Percentiles rank a stretch among this genome's conserved stretches.
Conservation (phyloP, 2,888 invertebrate genomes). For the Eutolmus rufibarbis region DNA sequence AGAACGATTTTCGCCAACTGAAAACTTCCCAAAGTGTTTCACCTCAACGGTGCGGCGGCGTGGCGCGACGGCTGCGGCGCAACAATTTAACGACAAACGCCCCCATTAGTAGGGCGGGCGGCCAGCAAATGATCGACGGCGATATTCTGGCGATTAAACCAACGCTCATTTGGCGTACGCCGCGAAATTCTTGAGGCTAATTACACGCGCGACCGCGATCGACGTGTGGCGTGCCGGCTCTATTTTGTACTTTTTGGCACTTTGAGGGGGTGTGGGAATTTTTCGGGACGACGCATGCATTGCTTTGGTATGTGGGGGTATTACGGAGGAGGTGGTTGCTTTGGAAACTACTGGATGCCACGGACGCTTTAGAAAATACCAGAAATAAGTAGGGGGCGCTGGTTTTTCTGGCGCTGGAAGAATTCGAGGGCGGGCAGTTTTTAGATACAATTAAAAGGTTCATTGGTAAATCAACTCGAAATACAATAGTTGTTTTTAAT, state of each 20-base stretch:
- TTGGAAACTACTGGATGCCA: neutral
- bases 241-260: neutral
- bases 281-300: neutral
- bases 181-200: neutral
- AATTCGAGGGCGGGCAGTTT: no score
- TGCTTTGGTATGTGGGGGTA: neutral
- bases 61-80: neutral
- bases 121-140: neutral
- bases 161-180: neutral
- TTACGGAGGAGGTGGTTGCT: neutral
- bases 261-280: constrained; percentile 8
- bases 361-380: neutral
- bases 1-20: neutral
- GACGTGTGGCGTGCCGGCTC: neutral
- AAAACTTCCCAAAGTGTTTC: neutral
- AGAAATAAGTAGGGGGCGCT: neutral
- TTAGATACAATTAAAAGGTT: no score
- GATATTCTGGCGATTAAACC: neutral
- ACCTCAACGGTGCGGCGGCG: neutral
- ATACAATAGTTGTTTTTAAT: no score
- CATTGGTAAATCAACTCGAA: no score
- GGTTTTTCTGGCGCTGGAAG: neutral
- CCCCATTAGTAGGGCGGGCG: constrained; percentile 3
- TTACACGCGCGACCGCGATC: neutral
- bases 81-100: neutral